phyloP scores from a whole-genome alignment of 37 sponge, comb jelly and placozoan species.

The Ianthella basta region DNA sequence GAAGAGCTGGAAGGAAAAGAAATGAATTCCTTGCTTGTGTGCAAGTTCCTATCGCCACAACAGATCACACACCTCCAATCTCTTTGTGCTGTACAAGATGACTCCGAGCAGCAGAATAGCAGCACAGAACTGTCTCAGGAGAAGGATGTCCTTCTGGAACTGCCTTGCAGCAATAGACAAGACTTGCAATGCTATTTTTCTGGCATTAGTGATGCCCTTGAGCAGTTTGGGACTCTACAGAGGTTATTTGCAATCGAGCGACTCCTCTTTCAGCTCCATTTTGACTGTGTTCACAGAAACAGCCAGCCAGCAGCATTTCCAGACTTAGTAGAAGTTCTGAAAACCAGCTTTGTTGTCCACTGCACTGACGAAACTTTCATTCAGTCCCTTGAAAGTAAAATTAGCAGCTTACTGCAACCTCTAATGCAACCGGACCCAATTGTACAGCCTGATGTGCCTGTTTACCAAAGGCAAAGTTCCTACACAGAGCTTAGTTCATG shows the following conservation, averaged over 20 bases:
- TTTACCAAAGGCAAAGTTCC: too few relatives aligned
- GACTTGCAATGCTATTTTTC: background rate
- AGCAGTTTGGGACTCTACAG: background rate
- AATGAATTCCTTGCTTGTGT: slow-evolving; percentile 29
- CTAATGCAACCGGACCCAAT: too few relatives aligned
- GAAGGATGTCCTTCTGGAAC: background rate
- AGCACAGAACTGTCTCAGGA: background rate
- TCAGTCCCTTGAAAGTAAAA: too few relatives aligned
- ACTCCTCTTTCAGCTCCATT: slow-evolving; percentile 24
- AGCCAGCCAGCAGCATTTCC: background rate
- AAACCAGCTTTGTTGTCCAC: too few relatives aligned
- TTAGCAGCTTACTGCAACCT: too few relatives aligned
- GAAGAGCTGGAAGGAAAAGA: background rate
- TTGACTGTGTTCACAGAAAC: slow-evolving; percentile 26
- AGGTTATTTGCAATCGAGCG: slow-evolving; percentile 6
- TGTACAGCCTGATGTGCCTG: too few relatives aligned
- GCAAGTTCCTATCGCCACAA: slow-evolving; percentile 13
- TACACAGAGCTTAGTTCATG: too few relatives aligned
- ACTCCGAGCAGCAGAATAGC: background rate
- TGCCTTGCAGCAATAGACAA: background rate
- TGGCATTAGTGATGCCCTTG: background rate
- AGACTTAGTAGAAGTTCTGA: too few relatives aligned
- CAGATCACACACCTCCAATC: background rate
- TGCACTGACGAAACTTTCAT: too few relatives aligned
- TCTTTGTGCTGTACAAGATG: background rate